Base-by-base conservation (phyloP, 1,140 invertebrate species). In the Antheraea mylitta region DNA sequence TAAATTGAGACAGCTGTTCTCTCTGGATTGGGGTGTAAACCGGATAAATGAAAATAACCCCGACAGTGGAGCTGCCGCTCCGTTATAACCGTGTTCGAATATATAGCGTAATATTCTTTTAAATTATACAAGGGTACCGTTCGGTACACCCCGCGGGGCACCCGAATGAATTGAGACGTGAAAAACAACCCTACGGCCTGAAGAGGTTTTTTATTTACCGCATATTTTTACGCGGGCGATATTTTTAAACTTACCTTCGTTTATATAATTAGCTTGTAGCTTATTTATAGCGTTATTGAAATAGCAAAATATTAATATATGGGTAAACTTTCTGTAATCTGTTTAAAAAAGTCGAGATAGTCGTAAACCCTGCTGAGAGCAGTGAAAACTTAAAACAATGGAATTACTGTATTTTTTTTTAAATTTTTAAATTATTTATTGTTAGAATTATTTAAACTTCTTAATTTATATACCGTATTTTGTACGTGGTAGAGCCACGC, bases 121-220 rank as follows among this genome's bases (percentile, higher is more conserved):
- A 53, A 53, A 53, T 53, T 53, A 53, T 53, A 53, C 16, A 53
- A 53, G 45, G 45, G 45, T 53, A 53, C 45, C 45, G 45, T 53
- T 53, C 45, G 11, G 5, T 53, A 13, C 13, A n/a, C 11, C 11
- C 45, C 45, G 45, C 45, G 45, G 45, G 45, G 45, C 45, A 53
- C 11, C 45, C 16, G 45, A 53, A 53, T 16, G 45, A 53, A 53
- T 53, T 53, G 45, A 53, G 45, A 9, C 45, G 45, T 53, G 16
- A 53, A 53, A 53, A 53, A 53, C 45, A 53, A 53, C 45, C 45
- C 45, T 53, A 53, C 11, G 10, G 11, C 9, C 45, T 53, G 13
- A 53, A 53, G 45, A 53, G 45, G 45, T 30, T 53, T 53, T 53
- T 16, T 53, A 53, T 53, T 53, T 53, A 16, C 45, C 45, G 9